phyloP scores from a whole-genome alignment of 2,888 invertebrate genomes.

The Capitulum mitella region DNA sequence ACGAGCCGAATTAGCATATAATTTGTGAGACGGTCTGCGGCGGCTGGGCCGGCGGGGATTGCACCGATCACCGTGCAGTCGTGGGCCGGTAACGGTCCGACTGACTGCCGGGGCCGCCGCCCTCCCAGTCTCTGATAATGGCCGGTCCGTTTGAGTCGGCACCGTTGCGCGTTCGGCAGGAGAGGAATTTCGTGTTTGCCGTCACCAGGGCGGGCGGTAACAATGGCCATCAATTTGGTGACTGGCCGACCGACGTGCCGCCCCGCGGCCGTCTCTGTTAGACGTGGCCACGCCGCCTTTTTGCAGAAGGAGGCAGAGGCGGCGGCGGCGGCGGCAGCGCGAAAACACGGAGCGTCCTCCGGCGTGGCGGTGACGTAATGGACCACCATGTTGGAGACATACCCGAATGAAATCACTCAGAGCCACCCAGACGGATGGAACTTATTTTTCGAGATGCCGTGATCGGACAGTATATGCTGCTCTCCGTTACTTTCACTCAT shows the following conservation, averaged over 20 bases:
- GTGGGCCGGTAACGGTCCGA: neutral
- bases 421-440: no score
- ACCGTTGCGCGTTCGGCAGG: neutral
- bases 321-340: no score
- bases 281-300: neutral
- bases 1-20: conserved; percentile 10
- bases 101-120: neutral
- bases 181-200: neutral
- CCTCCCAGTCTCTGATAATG: neutral
- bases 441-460: no score
- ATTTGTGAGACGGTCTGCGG: neutral
- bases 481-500: no score
- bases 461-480: no score
- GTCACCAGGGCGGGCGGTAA: neutral
- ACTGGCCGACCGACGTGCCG: neutral
- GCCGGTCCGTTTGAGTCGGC: neutral
- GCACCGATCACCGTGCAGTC: neutral
- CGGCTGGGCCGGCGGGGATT: neutral
- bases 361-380: no score
- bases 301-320: no score
- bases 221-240: no score
- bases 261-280: neutral
- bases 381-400: no score
- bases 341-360: no score
- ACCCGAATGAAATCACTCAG: no score